These are phyloP conservation scores for Molanna angustata DNA, from an alignment of 2,888 invertebrate genomes.

Conservation along the genomic window DNA sequence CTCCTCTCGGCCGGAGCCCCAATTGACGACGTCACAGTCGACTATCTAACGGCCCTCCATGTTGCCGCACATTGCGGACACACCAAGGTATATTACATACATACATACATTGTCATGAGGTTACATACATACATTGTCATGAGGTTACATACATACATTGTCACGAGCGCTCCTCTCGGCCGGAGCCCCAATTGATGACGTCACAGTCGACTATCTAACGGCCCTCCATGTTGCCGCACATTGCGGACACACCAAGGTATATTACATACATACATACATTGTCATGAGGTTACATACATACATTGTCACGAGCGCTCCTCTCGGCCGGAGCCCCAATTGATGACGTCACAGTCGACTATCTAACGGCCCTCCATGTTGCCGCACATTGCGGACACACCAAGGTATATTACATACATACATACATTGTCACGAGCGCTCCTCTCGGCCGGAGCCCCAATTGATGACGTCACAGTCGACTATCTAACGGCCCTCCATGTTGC, in stretches of 20 bases:
- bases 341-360: slow-evolving; percentile 97
- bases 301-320: slow-evolving; percentile 86
- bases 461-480: slow-evolving; percentile 98
- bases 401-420: too few relatives aligned
- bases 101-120: background rate
- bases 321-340: slow-evolving; percentile 96
- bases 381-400: slow-evolving; percentile 90
- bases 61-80: slow-evolving; percentile 95
- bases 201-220: slow-evolving; percentile 96
- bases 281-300: too few relatives aligned
- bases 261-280: too few relatives aligned
- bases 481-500: slow-evolving; percentile 96
- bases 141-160: too few relatives aligned
- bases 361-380: slow-evolving; percentile 95
- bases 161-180: slow-evolving; percentile 88
- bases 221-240: slow-evolving; percentile 96
- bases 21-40: slow-evolving; percentile 98
- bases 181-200: slow-evolving; percentile 97
- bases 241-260: slow-evolving; percentile 79
- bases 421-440: slow-evolving; percentile 89
- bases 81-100: slow-evolving; percentile 54
- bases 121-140: too few relatives aligned
- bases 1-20: slow-evolving; percentile 91
- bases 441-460: slow-evolving; percentile 94
- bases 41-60: slow-evolving; percentile 95